A percentile compares a stretch with the other conserved stretches of the same genome.
Conservation (phyloP, 30 jellyfish, hydroid and myxozoan genomes). For the Aurelia sp. region DNA sequence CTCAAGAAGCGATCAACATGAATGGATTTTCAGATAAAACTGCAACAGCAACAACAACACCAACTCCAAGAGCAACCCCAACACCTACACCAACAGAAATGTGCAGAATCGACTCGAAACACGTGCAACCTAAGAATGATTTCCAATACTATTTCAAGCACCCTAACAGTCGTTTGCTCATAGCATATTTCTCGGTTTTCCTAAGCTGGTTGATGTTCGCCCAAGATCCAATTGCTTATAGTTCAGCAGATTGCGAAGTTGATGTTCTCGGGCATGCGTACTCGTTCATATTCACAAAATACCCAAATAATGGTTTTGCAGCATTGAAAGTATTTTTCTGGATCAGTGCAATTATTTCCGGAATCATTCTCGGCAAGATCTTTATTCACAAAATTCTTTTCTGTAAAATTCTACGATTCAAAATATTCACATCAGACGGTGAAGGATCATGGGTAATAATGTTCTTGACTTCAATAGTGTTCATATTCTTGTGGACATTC, state of each 20-base stretch:
- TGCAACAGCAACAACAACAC: too few relatives aligned
- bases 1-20: too few relatives aligned
- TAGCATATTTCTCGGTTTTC: slow-evolving; percentile 31
- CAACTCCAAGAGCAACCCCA: too few relatives aligned
- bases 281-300: slow-evolving; percentile 25
- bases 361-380: slow-evolving; percentile 38
- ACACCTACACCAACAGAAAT: too few relatives aligned
- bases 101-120: too few relatives aligned
- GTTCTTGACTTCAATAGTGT: slow-evolving; percentile 25
- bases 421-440: slow-evolving; percentile 31
- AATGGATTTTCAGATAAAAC: too few relatives aligned
- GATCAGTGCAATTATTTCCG: slow-evolving; percentile 35
- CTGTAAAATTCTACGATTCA: slow-evolving; percentile 18
- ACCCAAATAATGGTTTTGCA: slow-evolving; percentile 25
- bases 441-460: slow-evolving; percentile 75
- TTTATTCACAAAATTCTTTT: slow-evolving; percentile 43
- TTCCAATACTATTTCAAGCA: slow-evolving; percentile 47
- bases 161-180: slow-evolving; percentile 33
- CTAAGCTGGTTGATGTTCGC: slow-evolving; percentile 60
- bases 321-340: slow-evolving; percentile 38
- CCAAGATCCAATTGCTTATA: slow-evolving; percentile 70
- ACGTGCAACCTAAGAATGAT: too few relatives aligned
- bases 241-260: slow-evolving; percentile 39
- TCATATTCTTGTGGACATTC: slow-evolving; percentile 43
- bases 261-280: slow-evolving; percentile 55